Conservation (phyloP, 1,140 invertebrate genomes). For the Scaptomyza montana region DNA sequence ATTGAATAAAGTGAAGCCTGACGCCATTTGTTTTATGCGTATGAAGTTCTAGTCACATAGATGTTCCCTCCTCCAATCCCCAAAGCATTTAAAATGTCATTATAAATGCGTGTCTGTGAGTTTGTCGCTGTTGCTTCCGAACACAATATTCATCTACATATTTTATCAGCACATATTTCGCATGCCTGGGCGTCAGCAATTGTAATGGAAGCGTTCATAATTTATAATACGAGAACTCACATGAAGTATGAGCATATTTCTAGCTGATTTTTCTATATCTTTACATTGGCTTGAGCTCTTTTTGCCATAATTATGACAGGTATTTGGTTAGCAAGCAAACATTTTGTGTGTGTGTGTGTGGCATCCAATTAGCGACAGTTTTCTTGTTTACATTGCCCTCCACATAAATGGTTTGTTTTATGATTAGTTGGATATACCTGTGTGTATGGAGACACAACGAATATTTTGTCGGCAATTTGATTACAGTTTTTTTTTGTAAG, state of each 20-base stretch:
- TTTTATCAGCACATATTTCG: conserved; percentile 72
- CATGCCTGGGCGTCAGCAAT: conserved; percentile 72
- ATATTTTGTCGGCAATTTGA: neutral
- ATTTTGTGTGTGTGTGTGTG: conserved; percentile 3
- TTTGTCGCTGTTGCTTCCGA: conserved; percentile 14
- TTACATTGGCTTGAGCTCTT: neutral
- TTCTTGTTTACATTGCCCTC: conserved; percentile 47
- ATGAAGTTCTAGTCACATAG: neutral
- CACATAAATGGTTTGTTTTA: conserved; percentile 13
- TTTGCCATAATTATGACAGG: conserved; percentile 63
- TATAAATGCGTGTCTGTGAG: conserved; percentile 63
- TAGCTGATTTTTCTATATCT: conserved; percentile 12
- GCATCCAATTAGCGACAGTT: conserved; percentile 66
- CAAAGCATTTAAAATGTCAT: conserved; percentile 73
- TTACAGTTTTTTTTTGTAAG: neutral
- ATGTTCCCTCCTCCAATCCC: neutral
- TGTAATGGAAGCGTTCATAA: conserved; percentile 75
- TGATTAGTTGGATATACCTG: neutral
- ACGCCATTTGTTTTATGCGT: conserved; percentile 10
- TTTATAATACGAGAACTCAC: conserved; percentile 43
- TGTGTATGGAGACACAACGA: neutral
- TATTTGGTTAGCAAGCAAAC: conserved; percentile 42
- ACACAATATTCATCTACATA: conserved; percentile 53
- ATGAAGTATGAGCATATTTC: conserved; percentile 11
- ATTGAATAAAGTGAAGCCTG: neutral